Evolutionary conservation across 2,888 invertebrate species (phyloP).

Genomic region (Argyresthia albistria): DNA sequence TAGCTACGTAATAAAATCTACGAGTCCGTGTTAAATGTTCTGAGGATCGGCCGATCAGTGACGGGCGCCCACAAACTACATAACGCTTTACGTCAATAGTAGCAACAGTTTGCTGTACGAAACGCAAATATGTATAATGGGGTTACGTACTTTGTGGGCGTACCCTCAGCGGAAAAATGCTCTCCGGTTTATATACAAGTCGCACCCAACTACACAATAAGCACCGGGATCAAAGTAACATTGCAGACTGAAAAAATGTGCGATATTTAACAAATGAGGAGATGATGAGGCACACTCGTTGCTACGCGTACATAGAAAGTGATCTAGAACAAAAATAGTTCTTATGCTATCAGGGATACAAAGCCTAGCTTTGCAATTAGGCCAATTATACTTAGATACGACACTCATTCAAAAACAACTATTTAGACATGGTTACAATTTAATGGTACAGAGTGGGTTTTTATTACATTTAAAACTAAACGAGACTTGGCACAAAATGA

Average conservation of each 20-base stretch:
- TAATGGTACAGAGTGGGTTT: background rate
- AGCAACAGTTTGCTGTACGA: too few relatives aligned
- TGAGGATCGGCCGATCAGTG: slow-evolving; percentile 38
- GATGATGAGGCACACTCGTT: too few relatives aligned
- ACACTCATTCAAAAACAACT: background rate
- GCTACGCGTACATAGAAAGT: background rate
- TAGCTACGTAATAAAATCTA: slow-evolving; percentile 23
- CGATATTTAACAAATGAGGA: slow-evolving; percentile 30
- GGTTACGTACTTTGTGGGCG: too few relatives aligned
- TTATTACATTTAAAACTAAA: slow-evolving; percentile 33
- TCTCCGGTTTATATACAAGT: too few relatives aligned
- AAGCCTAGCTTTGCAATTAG: slow-evolving; percentile 60
- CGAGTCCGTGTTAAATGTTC: slow-evolving; percentile 43
- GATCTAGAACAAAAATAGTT: background rate
- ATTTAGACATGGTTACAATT: background rate
- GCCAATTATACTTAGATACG: slow-evolving; percentile 40
- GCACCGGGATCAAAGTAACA: slow-evolving; percentile 46
- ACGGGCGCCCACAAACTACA: too few relatives aligned
- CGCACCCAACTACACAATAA: slow-evolving; percentile 25
- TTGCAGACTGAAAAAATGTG: slow-evolving; percentile 39
- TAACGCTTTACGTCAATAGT: too few relatives aligned
- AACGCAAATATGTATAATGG: too few relatives aligned
- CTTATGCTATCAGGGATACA: slow-evolving; percentile 28
- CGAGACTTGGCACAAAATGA: slow-evolving; percentile 62
- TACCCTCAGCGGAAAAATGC: too few relatives aligned